phyloP scores from a whole-genome alignment of 2,888 invertebrate genomes.

The Hypolimnas misippus region DNA sequence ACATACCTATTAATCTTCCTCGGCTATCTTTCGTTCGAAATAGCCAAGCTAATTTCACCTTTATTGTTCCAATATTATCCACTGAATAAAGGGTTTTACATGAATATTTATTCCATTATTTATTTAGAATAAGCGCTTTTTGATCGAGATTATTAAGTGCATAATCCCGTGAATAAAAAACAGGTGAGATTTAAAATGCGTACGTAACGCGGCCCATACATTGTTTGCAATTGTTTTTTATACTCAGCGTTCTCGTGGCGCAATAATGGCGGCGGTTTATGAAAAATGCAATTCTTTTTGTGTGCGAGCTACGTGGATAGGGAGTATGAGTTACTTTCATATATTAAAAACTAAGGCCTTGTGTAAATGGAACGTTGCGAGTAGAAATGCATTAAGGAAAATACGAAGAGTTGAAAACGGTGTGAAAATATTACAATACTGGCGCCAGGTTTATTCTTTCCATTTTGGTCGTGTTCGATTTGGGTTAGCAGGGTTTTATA shows the following conservation, averaged over 20 bases:
- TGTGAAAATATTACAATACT: slow-evolving; percentile 7
- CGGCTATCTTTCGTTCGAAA: not conserved
- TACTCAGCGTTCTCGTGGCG: slow-evolving; percentile 35
- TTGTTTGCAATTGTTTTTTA: slow-evolving; percentile 43
- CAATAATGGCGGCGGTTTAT: slow-evolving; percentile 47
- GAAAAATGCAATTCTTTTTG: slow-evolving; percentile 49
- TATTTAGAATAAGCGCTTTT: not conserved
- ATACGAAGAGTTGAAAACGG: slow-evolving; percentile 10
- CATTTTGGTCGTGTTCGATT: not conserved
- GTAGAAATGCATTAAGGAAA: slow-evolving; percentile 30
- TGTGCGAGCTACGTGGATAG: slow-evolving; percentile 29
- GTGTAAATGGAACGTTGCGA: slow-evolving; percentile 30
- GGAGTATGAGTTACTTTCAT: slow-evolving; percentile 28
- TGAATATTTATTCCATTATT: not conserved
- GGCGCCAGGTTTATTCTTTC: not conserved
- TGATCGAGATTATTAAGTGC: not conserved
- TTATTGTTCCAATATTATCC: not conserved
- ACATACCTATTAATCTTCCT: slow-evolving; percentile 8
- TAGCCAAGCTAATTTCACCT: not conserved
- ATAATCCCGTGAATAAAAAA: not conserved
- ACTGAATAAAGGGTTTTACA: not conserved
- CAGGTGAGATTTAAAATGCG: slow-evolving; percentile 24
- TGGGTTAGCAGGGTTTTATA: too few relatives aligned
- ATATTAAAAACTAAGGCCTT: slow-evolving; percentile 29
- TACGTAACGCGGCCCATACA: slow-evolving; percentile 29